These are phyloP conservation scores for Dolichopus griseipennis DNA, from an alignment of 2,888 invertebrate species.

Conservation along the genomic window DNA sequence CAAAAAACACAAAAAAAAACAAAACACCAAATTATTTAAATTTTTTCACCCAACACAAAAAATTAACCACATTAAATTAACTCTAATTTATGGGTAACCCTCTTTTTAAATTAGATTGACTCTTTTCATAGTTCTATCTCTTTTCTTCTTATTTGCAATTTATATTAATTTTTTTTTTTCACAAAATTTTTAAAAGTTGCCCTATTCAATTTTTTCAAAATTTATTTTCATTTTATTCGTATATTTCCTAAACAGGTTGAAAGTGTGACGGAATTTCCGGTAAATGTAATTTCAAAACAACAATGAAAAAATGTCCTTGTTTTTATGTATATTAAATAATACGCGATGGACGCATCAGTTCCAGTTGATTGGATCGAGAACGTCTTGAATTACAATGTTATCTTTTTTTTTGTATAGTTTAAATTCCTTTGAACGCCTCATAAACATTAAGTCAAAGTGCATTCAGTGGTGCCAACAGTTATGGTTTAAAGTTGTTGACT, in stretches of 20 bases:
- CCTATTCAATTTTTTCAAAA: no score
- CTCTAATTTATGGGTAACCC: no score
- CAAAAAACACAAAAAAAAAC: no score
- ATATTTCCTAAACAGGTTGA: background rate
- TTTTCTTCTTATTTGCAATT: no score
- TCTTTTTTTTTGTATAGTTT: background rate
- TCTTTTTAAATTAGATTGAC: no score
- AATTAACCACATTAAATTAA: no score
- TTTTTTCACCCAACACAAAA: background rate
- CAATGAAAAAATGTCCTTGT: background rate
- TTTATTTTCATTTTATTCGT: background rate
- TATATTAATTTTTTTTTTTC: no score
- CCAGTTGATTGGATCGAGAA: background rate
- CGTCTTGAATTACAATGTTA: background rate
- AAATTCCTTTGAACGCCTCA: background rate
- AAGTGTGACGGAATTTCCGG: slow-evolving; percentile 10
- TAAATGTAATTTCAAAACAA: background rate
- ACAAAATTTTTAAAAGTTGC: no score
- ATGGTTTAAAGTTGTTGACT: background rate
- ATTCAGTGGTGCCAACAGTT: background rate
- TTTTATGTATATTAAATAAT: background rate
- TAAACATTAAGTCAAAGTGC: background rate
- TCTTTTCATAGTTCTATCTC: no score
- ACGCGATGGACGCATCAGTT: background rate
- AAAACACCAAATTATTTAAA: background rate